A percentile compares a stretch with the other conserved stretches of the same genome.
Evolutionary conservation across 2,113 vertebrate species (phyloP).

Genomic region (Phasianus colchicus): DNA sequence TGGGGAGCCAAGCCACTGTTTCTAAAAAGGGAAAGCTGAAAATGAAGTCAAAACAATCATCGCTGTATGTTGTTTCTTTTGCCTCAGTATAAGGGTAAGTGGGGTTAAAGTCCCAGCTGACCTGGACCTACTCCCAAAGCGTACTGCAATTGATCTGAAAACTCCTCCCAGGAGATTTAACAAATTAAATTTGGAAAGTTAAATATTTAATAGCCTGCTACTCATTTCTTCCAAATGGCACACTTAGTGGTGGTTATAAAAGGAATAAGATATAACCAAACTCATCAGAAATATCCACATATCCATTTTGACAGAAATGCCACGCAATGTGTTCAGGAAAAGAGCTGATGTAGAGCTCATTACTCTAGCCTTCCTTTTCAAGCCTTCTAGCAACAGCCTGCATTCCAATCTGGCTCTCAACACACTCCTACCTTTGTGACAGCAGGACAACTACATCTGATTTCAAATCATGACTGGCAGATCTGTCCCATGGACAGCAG

Average conservation of each 20-base stretch:
- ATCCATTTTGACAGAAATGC: background rate
- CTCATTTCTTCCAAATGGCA: background rate
- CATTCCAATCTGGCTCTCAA: background rate
- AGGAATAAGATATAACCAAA: background rate
- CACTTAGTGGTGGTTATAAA: background rate
- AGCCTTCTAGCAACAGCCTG: background rate
- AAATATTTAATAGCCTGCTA: conserved; percentile 21
- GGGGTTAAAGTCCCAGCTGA: background rate
- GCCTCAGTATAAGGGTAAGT: background rate
- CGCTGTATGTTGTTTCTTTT: background rate
- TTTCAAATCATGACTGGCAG: background rate
- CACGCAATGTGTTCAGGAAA: background rate
- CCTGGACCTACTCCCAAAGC: background rate
- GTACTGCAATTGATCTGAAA: background rate
- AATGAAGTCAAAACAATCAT: background rate
- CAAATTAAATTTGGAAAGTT: conserved; percentile 15
- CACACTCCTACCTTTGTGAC: rapidly evolving
- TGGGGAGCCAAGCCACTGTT: background rate
- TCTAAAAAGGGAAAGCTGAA: background rate
- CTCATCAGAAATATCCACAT: background rate
- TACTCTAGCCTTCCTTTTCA: background rate
- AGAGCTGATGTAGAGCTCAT: background rate
- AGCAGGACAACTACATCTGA: background rate
- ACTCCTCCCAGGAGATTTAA: background rate
- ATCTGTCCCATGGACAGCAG: background rate